Evolutionary conservation across 1,140 invertebrate species (phyloP).

Genomic region (Propsilocerus akamusi): DNA sequence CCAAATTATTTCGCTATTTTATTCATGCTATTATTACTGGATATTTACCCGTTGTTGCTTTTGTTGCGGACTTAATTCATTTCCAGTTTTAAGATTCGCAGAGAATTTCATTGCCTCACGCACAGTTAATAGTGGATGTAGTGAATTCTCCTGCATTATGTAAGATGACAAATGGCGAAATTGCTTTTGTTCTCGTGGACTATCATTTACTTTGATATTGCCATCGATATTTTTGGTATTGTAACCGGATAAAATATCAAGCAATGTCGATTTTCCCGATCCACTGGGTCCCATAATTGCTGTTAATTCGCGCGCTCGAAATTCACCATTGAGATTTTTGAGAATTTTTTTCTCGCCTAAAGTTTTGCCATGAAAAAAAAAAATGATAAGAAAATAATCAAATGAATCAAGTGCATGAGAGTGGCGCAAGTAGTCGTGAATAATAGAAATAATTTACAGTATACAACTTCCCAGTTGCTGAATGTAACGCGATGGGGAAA

Average conservation of each 20-base stretch:
- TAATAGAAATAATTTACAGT: neutral
- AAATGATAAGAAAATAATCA: neutral
- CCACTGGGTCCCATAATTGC: conserved; percentile 68
- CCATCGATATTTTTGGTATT: conserved; percentile 18
- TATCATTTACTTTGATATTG: conserved; percentile 46
- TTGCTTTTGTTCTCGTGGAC: conserved; percentile 43
- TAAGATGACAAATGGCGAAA: conserved; percentile 77
- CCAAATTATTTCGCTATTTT: neutral
- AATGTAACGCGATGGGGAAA: too few relatives aligned
- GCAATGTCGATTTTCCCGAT: conserved; percentile 66
- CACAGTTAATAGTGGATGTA: conserved; percentile 68
- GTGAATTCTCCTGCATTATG: conserved; percentile 76
- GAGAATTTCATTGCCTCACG: conserved; percentile 72
- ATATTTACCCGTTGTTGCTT: conserved; percentile 43
- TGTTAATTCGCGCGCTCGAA: conserved; percentile 35
- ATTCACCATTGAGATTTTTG: conserved; percentile 29
- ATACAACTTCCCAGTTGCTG: conserved; percentile 14
- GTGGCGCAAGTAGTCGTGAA: neutral
- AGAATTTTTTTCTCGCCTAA: conserved; percentile 34
- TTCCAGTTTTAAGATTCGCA: conserved; percentile 68
- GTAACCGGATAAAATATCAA: conserved; percentile 58
- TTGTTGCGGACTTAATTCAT: conserved; percentile 33
- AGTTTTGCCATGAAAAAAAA: conserved; percentile 16
- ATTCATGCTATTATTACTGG: neutral
- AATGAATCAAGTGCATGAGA: neutral